Evolutionary conservation across 2,113 vertebrate genomes (phyloP).

Genomic region (Anser cygnoides): DNA sequence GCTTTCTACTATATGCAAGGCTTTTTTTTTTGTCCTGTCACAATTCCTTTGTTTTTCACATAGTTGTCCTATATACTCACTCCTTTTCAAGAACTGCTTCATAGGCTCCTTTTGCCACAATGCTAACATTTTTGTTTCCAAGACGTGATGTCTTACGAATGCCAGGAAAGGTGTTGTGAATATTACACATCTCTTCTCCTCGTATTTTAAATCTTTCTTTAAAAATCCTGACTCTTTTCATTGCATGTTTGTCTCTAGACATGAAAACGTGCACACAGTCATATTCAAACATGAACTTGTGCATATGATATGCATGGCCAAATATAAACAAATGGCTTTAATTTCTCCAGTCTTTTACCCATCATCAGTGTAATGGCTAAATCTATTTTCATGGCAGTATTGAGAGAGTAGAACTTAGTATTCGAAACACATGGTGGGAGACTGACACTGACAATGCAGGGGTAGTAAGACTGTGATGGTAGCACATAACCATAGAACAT

Average conservation of each 20-base stretch:
- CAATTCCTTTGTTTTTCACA: constrained; percentile 6
- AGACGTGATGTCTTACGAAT: neutral
- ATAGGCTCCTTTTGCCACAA: neutral
- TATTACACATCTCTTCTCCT: neutral
- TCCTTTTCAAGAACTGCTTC: neutral
- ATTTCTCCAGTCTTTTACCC: neutral
- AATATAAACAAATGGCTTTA: neutral
- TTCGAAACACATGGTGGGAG: neutral
- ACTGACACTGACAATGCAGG: neutral
- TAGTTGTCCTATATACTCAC: neutral
- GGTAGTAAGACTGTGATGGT: neutral
- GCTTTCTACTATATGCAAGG: neutral
- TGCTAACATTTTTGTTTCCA: neutral
- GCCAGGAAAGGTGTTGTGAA: neutral
- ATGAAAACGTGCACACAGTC: neutral
- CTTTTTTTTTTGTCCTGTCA: neutral
- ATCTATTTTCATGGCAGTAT: neutral
- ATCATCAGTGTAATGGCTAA: neutral
- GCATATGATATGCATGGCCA: neutral
- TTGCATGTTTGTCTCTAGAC: neutral
- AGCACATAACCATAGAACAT: neutral
- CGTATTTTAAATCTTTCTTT: neutral
- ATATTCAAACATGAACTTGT: neutral
- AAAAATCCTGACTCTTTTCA: neutral
- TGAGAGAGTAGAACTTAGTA: neutral